These are phyloP conservation scores for Cylas formicarius DNA, from an alignment of 1,140 invertebrate species.

Conservation along the genomic window DNA sequence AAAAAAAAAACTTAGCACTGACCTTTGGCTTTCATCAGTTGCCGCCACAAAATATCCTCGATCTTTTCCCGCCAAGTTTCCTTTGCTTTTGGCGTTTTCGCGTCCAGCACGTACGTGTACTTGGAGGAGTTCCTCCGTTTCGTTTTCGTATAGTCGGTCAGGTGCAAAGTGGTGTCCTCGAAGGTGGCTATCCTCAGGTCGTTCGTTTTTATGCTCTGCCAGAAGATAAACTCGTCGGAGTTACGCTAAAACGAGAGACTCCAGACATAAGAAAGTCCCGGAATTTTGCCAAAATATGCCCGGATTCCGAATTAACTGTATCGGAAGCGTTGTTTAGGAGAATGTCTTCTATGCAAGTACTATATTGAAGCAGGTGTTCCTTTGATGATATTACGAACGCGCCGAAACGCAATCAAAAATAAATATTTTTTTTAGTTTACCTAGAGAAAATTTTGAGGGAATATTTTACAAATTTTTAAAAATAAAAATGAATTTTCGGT, in stretches of 20 bases:
- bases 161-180: slow-evolving; percentile 26
- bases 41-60: slow-evolving; percentile 31
- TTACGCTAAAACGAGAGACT: slow-evolving; percentile 23
- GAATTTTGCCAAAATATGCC: too few species aligned
- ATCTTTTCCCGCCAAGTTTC: slow-evolving; percentile 29
- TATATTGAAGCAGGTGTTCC: too few species aligned
- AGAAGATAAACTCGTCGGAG: slow-evolving; percentile 26
- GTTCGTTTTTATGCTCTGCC: slow-evolving; percentile 28
- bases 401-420: too few species aligned
- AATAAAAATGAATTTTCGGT: too few species aligned
- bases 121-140: slow-evolving; percentile 21
- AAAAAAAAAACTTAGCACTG: too few species aligned
- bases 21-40: slow-evolving; percentile 32
- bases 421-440: too few species aligned
- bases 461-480: too few species aligned
- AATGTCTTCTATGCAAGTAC: too few species aligned
- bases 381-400: too few species aligned
- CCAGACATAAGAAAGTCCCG: neutral
- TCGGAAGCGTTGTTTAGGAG: too few species aligned
- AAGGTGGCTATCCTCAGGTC: slow-evolving; percentile 30
- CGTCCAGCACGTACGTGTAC: slow-evolving; percentile 28
- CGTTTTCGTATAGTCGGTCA: slow-evolving; percentile 29
- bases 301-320: too few species aligned
- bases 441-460: too few species aligned
- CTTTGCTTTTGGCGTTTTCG: slow-evolving; percentile 28